phyloP scores from a whole-genome alignment of 2,797 vertebrate genomes.

The Lophotriccus pileatus region DNA sequence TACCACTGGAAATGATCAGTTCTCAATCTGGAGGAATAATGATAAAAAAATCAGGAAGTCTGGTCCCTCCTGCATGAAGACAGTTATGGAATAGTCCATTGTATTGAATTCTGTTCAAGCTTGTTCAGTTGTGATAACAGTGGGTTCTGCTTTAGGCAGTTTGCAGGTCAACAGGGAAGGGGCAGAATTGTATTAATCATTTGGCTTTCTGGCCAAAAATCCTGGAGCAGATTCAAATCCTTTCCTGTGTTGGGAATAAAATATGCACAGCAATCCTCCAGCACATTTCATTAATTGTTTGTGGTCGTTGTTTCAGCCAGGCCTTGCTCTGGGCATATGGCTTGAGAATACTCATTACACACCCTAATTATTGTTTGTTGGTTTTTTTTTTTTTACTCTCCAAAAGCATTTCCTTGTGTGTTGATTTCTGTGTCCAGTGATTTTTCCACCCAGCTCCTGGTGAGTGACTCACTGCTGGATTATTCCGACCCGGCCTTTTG shows the following conservation, averaged over 20 bases:
- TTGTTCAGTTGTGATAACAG: background rate
- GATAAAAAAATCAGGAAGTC: background rate
- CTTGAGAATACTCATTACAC: background rate
- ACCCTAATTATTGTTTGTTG: background rate
- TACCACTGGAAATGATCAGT: background rate
- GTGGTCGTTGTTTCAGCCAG: background rate
- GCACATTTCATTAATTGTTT: background rate
- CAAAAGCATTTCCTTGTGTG: background rate
- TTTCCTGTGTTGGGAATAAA: background rate
- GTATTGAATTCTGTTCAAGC: conserved; percentile 2
- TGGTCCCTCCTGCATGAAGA: background rate
- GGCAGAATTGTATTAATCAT: background rate
- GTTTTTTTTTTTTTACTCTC: background rate
- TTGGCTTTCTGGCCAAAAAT: background rate
- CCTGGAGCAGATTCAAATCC: background rate
- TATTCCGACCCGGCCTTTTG: background rate
- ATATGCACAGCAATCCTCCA: background rate
- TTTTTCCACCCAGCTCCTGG: background rate
- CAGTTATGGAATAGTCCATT: background rate
- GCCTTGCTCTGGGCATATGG: background rate
- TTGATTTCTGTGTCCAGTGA: background rate
- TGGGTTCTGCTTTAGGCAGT: background rate
- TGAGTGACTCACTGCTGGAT: background rate
- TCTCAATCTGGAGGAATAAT: background rate
- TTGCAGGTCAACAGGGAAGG: background rate